These are phyloP conservation scores for Eutolmus rufibarbis DNA, from an alignment of 2,888 invertebrate species.

Conservation along the genomic window DNA sequence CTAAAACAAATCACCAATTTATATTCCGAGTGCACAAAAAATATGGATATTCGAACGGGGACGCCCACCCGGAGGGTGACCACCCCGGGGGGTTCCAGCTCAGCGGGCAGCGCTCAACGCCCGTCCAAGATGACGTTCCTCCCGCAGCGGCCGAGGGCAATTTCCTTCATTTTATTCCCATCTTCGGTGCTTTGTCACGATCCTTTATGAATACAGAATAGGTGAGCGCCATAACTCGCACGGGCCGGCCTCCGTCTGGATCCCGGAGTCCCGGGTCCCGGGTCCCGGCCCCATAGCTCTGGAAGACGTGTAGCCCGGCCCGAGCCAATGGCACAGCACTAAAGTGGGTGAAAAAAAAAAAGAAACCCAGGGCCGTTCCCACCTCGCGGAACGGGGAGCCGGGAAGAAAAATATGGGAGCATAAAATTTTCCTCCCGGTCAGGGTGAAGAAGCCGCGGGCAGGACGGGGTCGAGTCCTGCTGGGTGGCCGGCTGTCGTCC, in stretches of 20 bases:
- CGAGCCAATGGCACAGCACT: slow-evolving; percentile 44
- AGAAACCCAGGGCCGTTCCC: slow-evolving; percentile 1
- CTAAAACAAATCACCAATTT: slow-evolving; percentile 48
- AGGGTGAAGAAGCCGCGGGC: not conserved
- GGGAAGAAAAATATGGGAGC: slow-evolving; percentile 37
- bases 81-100: not conserved
- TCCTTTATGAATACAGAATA: slow-evolving; percentile 48
- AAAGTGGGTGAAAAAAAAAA: slow-evolving; percentile 37
- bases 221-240: slow-evolving; percentile 29
- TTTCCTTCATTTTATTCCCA: slow-evolving; percentile 46
- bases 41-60: slow-evolving; percentile 47
- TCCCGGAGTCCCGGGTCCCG: not conserved
- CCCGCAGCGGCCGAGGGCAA: slow-evolving; percentile 37
- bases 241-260: slow-evolving; percentile 21
- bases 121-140: not conserved
- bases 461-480: not conserved
- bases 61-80: not conserved
- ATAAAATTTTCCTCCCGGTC: slow-evolving; percentile 22
- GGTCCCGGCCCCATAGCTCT: not conserved
- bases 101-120: slow-evolving; percentile 29
- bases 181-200: slow-evolving; percentile 46
- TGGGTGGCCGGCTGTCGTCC: slow-evolving; percentile 5
- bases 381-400: slow-evolving; percentile 17
- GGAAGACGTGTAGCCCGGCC: slow-evolving; percentile 43
- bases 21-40: slow-evolving; percentile 48